A percentile compares a stretch with the other conserved stretches of the same genome.
These are phyloP conservation scores for Chydorus sphaericus DNA, from an alignment of 2,888 invertebrate genomes.

Conservation along the genomic window DNA sequence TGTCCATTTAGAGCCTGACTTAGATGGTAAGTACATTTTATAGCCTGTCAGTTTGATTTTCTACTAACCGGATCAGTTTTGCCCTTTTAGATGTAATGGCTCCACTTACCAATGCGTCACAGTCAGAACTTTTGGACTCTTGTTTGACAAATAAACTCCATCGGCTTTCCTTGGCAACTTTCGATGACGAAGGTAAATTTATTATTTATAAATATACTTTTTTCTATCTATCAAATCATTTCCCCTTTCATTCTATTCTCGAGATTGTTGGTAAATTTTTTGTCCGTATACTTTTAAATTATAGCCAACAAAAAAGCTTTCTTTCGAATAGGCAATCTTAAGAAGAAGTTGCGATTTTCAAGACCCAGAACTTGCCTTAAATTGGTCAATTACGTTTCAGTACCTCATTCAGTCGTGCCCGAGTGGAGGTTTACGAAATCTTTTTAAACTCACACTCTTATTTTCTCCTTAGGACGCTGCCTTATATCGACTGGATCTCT, in stretches of 20 bases:
- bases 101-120: constrained; percentile 23
- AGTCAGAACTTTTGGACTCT: constrained; percentile 41
- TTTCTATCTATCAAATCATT: constrained; percentile 6
- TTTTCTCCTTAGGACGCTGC: constrained; percentile 43
- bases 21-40: constrained; percentile 27
- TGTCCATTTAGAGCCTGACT: constrained; percentile 26
- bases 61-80: too few relatives aligned
- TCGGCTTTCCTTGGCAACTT: constrained; percentile 70
- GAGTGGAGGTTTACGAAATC: too few relatives aligned
- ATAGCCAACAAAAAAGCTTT: too few relatives aligned
- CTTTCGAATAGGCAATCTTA: too few relatives aligned
- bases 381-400: too few relatives aligned
- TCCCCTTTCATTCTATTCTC: background rate
- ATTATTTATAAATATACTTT: constrained; percentile 11
- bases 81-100: constrained; percentile 21
- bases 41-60: too few relatives aligned
- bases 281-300: background rate
- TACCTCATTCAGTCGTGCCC: too few relatives aligned
- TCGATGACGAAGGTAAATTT: constrained; percentile 59
- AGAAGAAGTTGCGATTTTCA: too few relatives aligned
- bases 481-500: constrained; percentile 77
- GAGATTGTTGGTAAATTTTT: background rate
- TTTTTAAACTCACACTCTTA: constrained; percentile 6
- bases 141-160: constrained; percentile 71
- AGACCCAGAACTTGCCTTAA: too few relatives aligned